Percentiles rank a stretch among this genome's conserved stretches.
Evolutionary conservation across 2,888 invertebrate genomes (phyloP).

Genomic region (Micoletzkya japonica): DNA sequence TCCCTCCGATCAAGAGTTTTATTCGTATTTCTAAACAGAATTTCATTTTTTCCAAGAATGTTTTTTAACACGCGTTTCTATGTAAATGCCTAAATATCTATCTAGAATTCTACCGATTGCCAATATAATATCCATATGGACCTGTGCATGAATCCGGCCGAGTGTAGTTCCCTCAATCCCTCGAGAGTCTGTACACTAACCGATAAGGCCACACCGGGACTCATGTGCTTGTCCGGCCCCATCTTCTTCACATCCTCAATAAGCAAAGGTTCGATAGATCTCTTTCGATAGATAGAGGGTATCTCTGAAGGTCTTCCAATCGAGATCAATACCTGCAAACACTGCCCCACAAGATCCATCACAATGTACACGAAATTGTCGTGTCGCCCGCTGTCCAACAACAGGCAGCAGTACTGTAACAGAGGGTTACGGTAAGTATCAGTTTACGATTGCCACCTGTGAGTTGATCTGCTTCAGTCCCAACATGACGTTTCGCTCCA

Average conservation of each 20-base stretch:
- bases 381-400: slow-evolving; percentile 8
- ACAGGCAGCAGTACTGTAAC: slow-evolving; percentile 15
- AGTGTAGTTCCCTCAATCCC: slow-evolving; percentile 20
- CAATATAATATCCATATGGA: too few relatives aligned
- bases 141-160: slow-evolving; percentile 18
- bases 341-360: slow-evolving; percentile 20
- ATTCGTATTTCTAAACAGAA: neutral
- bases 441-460: neutral
- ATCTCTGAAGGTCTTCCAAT: neutral
- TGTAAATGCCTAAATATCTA: too few relatives aligned
- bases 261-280: neutral
- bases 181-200: slow-evolving; percentile 12
- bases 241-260: slow-evolving; percentile 24
- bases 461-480: slow-evolving; percentile 3
- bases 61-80: too few relatives aligned
- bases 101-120: too few relatives aligned
- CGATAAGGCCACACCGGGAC: slow-evolving; percentile 8
- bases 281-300: neutral
- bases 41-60: too few relatives aligned
- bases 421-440: neutral
- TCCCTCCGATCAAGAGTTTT: too few relatives aligned
- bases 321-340: slow-evolving; percentile 6
- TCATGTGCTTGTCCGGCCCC: slow-evolving; percentile 26
- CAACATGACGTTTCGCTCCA: slow-evolving; percentile 16
- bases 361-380: slow-evolving; percentile 22